Conservation (phyloP, 2,113 vertebrate species). For the Rana temporaria region DNA sequence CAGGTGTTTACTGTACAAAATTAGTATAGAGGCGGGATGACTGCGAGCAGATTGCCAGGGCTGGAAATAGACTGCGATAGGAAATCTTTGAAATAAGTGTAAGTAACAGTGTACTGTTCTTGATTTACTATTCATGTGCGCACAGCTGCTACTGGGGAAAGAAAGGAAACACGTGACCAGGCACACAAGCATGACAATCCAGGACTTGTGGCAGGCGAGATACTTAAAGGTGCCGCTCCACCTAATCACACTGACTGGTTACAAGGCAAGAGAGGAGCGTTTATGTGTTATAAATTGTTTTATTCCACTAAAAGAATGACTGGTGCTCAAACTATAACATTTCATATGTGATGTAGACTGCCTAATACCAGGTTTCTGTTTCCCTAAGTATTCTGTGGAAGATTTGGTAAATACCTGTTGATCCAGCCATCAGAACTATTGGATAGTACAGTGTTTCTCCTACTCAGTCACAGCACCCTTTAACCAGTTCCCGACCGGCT, state of each 20-base stretch:
- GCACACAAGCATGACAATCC: constrained; percentile 38
- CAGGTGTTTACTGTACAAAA: constrained; percentile 56
- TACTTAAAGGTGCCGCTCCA: constrained; percentile 50
- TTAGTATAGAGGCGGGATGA: constrained; percentile 49
- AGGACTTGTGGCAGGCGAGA: constrained; percentile 38
- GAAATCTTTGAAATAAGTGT: constrained; percentile 65
- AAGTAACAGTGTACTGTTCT: constrained; percentile 62
- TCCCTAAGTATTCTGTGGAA: no score
- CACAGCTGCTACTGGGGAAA: constrained; percentile 64
- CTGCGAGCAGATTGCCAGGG: constrained; percentile 56
- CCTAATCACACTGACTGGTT: background rate
- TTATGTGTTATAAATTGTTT: background rate
- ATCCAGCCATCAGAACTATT: no score
- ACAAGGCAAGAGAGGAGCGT: background rate
- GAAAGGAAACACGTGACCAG: constrained; percentile 49
- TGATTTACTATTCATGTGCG: constrained; percentile 73
- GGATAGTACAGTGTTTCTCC: no score
- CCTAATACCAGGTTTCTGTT: no score
- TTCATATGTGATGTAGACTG: no score
- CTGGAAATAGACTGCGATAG: constrained; percentile 60
- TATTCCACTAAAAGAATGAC: background rate
- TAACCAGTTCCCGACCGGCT: no score
- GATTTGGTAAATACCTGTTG: no score
- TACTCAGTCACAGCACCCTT: no score
- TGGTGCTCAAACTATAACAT: background rate